phyloP scores from a whole-genome alignment of 2,797 vertebrate species.

The Streptopelia turtur region DNA sequence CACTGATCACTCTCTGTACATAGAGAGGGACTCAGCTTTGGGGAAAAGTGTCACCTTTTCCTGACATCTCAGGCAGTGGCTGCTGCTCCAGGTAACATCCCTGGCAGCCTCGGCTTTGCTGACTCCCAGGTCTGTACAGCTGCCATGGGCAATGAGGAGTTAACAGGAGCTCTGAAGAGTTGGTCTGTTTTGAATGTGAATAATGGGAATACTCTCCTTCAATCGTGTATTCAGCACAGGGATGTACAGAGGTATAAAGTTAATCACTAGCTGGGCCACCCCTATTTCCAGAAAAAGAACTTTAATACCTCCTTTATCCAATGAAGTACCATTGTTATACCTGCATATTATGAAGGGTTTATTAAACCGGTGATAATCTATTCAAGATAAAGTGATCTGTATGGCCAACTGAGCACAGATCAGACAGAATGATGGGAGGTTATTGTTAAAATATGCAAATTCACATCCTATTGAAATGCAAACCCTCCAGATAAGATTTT shows the following conservation, averaged over 20 bases:
- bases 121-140: neutral
- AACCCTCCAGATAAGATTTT: slow-evolving; percentile 86
- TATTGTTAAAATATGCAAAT: slow-evolving; percentile 88
- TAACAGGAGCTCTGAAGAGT: slow-evolving; percentile 43
- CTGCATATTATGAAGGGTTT: slow-evolving; percentile 83
- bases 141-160: slow-evolving; percentile 19
- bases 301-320: slow-evolving; percentile 80
- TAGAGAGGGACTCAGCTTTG: neutral
- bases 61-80: rapidly evolving
- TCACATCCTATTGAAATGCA: slow-evolving; percentile 84
- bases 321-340: slow-evolving; percentile 80
- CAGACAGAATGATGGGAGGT: slow-evolving; percentile 81
- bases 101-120: neutral
- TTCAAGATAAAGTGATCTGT: slow-evolving; percentile 82
- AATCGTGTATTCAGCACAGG: slow-evolving; percentile 74
- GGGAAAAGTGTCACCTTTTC: neutral
- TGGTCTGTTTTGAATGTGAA: slow-evolving; percentile 65
- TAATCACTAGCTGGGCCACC: slow-evolving; percentile 76
- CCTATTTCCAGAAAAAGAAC: slow-evolving; percentile 75
- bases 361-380: slow-evolving; percentile 79
- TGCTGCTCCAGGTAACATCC: neutral
- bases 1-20: neutral
- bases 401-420: slow-evolving; percentile 76
- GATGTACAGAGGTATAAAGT: slow-evolving; percentile 75
- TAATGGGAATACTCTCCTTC: slow-evolving; percentile 73